These are phyloP conservation scores for Anthonomus grandis DNA, from an alignment of 1,140 invertebrate genomes.

Conservation along the genomic window DNA sequence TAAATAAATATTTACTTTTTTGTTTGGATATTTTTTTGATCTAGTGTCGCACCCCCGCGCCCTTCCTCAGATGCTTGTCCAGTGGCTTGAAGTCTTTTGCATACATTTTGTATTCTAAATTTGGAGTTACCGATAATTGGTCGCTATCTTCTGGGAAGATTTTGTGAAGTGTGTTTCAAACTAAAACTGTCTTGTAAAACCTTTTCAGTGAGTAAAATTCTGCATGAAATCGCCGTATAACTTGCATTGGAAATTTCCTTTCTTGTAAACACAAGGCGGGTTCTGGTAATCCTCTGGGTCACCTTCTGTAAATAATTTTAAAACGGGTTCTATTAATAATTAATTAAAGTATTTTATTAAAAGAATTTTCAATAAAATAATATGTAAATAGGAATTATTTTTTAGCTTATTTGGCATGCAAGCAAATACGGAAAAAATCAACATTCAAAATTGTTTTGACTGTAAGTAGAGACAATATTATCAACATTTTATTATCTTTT, in stretches of 20 bases:
- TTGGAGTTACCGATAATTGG: neutral
- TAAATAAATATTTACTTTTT: neutral
- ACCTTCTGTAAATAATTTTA: neutral
- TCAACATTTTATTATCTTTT: neutral
- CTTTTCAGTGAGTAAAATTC: neutral
- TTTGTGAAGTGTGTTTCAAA: neutral
- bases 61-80: neutral
- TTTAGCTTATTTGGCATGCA: neutral
- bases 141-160: neutral
- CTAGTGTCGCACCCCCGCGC: neutral
- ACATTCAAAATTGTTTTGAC: neutral
- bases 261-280: neutral
- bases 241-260: neutral
- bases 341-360: neutral
- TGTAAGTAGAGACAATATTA: neutral
- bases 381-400: neutral
- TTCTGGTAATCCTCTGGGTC: neutral
- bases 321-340: neutral
- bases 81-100: neutral
- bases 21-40: neutral
- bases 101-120: neutral
- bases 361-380: neutral
- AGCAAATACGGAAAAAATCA: neutral
- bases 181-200: neutral
- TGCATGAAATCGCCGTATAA: neutral